Evolutionary conservation across 2,797 vertebrate genomes (phyloP).

Genomic region (Epinephelus coioides): DNA sequence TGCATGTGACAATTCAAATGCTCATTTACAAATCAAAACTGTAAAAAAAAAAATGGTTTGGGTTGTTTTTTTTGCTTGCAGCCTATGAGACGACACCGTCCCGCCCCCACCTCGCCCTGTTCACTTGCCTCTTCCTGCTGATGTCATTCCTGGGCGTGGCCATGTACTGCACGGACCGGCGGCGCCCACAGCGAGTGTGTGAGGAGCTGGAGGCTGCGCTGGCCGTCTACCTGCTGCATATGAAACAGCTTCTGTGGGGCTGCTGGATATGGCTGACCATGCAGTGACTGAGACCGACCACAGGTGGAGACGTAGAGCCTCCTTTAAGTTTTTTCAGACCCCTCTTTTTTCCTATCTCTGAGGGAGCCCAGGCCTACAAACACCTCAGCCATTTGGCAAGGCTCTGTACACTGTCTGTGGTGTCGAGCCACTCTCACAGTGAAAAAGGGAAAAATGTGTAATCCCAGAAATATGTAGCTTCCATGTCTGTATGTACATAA

Average conservation of each 20-base stretch:
- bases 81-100: slow-evolving; percentile 86
- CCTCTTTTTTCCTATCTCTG: slow-evolving; percentile 41
- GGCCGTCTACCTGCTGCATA: slow-evolving; percentile 86
- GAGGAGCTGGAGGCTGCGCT: slow-evolving; percentile 89
- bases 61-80: slow-evolving; percentile 44
- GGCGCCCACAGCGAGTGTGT: slow-evolving; percentile 83
- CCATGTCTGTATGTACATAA: slow-evolving; percentile 76
- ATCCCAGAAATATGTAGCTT: slow-evolving; percentile 82
- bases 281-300: slow-evolving; percentile 83
- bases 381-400: slow-evolving; percentile 67
- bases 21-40: slow-evolving; percentile 64
- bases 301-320: slow-evolving; percentile 60
- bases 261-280: slow-evolving; percentile 92
- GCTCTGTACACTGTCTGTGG: slow-evolving; percentile 51
- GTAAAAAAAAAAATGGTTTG: slow-evolving; percentile 4
- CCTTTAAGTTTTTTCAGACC: slow-evolving; percentile 40
- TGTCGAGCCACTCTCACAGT: slow-evolving; percentile 42
- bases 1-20: slow-evolving; percentile 36
- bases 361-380: slow-evolving; percentile 64
- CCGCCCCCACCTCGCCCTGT: slow-evolving; percentile 86
- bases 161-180: slow-evolving; percentile 88
- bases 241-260: slow-evolving; percentile 88
- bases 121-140: slow-evolving; percentile 88
- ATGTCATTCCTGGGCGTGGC: slow-evolving; percentile 88
- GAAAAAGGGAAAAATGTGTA: slow-evolving; percentile 61